phyloP scores from a whole-genome alignment of 2,797 vertebrate species.

The Oreochromis mossambicus region DNA sequence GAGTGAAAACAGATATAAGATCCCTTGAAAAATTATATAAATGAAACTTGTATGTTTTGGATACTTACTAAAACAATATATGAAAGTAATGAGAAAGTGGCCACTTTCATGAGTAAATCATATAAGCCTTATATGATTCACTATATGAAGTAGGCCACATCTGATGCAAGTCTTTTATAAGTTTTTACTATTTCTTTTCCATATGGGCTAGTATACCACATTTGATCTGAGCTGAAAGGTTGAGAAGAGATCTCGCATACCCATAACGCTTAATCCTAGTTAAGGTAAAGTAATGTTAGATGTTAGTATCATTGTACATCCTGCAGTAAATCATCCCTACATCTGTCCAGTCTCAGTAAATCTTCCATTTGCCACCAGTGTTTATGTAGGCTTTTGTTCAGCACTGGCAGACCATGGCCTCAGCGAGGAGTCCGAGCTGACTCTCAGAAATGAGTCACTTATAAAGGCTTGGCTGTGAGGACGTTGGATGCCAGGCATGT shows the following conservation, averaged over 20 bases:
- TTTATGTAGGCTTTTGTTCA: not conserved
- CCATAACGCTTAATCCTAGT: not conserved
- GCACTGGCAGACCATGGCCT: not conserved
- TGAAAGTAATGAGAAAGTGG: too few species aligned
- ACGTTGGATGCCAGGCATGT: slow-evolving; percentile 7
- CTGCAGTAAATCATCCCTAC: not conserved
- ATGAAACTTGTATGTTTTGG: too few species aligned
- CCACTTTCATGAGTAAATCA: too few species aligned
- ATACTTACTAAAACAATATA: too few species aligned
- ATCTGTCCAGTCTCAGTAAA: not conserved
- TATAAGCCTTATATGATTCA: too few species aligned
- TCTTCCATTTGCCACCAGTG: not conserved
- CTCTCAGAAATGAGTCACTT: slow-evolving; percentile 48
- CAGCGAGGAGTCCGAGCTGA: not conserved
- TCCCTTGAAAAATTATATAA: too few species aligned
- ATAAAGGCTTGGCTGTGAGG: slow-evolving; percentile 31
- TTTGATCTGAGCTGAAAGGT: not conserved
- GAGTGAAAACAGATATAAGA: too few species aligned
- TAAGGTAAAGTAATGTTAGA: not conserved
- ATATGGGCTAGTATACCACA: fast-evolving
- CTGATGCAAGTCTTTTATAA: too few species aligned
- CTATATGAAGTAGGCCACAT: too few species aligned
- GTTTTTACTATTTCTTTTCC: too few species aligned
- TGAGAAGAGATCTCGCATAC: not conserved
- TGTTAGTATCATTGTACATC: not conserved